Evolutionary conservation across 2,888 invertebrate genomes (phyloP).

Genomic region (Tipula vernalis): DNA sequence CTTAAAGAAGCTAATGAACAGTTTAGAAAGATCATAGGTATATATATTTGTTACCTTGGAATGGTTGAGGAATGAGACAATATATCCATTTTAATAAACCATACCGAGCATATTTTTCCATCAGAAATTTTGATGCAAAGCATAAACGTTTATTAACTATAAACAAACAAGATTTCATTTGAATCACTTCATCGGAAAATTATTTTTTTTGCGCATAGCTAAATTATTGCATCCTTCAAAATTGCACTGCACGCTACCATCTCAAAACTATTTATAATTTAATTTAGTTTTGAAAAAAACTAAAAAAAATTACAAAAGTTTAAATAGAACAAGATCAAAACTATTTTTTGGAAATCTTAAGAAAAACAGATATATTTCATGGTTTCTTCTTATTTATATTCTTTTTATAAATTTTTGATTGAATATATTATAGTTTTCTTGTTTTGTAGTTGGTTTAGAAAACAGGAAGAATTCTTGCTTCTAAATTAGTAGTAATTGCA

Average conservation of each 20-base stretch:
- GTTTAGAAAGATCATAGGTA: too few relatives aligned
- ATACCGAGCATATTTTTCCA: too few relatives aligned
- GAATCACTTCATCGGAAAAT: not conserved
- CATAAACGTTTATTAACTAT: too few relatives aligned
- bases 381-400: not conserved
- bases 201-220: not conserved
- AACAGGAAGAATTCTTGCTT: not conserved
- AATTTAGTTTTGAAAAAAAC: not conserved
- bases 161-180: not conserved
- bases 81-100: too few relatives aligned
- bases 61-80: too few relatives aligned
- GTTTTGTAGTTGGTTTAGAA: not conserved
- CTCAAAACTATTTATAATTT: not conserved
- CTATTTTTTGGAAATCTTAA: not conserved
- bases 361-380: not conserved
- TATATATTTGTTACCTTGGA: too few relatives aligned
- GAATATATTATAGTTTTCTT: not conserved
- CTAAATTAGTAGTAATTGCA: not conserved
- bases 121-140: too few relatives aligned
- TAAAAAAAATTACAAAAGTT: not conserved
- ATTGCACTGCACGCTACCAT: not conserved
- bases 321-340: not conserved
- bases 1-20: not conserved
- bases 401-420: not conserved
- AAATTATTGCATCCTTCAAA: not conserved